A percentile compares a stretch with the other conserved stretches of the same genome.
Evolutionary conservation across 2,888 invertebrate genomes (phyloP).

Genomic region (Hirtodrosophila trivittata): DNA sequence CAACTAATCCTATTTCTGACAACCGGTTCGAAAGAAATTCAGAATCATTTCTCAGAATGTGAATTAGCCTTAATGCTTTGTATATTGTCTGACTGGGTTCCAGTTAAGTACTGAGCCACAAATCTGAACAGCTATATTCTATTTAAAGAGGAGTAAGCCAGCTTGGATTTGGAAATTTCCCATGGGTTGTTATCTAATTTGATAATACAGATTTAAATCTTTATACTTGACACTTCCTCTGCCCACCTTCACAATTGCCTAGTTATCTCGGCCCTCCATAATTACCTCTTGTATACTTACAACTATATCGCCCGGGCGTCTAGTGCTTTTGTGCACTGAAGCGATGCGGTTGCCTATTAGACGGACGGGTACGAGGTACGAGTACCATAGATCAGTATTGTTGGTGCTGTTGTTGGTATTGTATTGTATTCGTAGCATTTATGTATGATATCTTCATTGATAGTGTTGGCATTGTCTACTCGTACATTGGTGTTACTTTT

Average conservation of each 20-base stretch:
- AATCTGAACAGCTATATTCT: no score
- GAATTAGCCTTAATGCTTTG: no score
- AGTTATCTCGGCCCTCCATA: slow-evolving; percentile 14
- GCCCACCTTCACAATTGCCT: slow-evolving; percentile 7
- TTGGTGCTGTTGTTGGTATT: slow-evolving; percentile 36
- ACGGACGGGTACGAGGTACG: no score
- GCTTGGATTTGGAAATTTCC: no score
- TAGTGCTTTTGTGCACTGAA: slow-evolving; percentile 48
- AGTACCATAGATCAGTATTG: slow-evolving; percentile 40
- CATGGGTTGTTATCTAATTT: slow-evolving; percentile 4
- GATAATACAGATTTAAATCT: slow-evolving; percentile 36
- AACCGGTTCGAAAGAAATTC: no score
- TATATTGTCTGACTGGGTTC: no score
- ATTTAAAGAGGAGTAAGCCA: no score
- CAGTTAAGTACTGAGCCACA: no score
- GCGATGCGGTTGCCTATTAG: no score
- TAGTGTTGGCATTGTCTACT: slow-evolving; percentile 70
- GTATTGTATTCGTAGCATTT: slow-evolving; percentile 8
- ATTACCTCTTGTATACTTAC: slow-evolving; percentile 47
- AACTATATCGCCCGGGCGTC: slow-evolving; percentile 50
- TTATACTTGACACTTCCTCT: slow-evolving; percentile 33
- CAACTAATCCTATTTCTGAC: no score
- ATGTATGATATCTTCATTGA: slow-evolving; percentile 67
- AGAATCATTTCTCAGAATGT: no score
- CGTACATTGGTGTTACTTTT: slow-evolving; percentile 60